Percentiles rank a stretch among this genome's conserved stretches.
These are phyloP conservation scores for Pangasianodon gigas DNA, from an alignment of 2,113 vertebrate genomes.

Conservation along the genomic window DNA sequence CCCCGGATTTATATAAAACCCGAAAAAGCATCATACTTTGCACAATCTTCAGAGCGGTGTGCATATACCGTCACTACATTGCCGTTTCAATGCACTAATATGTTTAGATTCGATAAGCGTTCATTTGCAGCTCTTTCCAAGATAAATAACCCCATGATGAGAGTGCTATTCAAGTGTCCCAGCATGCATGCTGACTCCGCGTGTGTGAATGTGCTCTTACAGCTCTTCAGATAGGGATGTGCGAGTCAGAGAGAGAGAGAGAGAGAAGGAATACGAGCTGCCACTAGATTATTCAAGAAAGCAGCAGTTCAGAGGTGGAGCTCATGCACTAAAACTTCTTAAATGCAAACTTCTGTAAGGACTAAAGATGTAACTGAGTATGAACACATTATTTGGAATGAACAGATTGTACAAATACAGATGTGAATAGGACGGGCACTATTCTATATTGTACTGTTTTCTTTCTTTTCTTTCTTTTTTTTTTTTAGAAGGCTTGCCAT, in stretches of 20 bases:
- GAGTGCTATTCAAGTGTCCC: conserved; percentile 21
- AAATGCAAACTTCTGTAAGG: not conserved
- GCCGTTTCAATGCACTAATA: conserved; percentile 12
- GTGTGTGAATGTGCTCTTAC: conserved; percentile 1
- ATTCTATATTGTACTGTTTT: not conserved
- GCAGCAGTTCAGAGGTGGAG: not conserved
- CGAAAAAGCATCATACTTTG: not conserved
- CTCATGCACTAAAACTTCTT: not conserved
- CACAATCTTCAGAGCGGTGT: not conserved
- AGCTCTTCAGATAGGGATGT: conserved; percentile 12
- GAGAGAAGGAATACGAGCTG: not conserved
- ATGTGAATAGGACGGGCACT: not conserved
- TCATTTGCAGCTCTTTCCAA: conserved; percentile 13
- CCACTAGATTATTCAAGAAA: not conserved
- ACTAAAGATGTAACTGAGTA: not conserved
- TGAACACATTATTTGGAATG: not conserved
- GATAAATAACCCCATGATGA: conserved; percentile 27
- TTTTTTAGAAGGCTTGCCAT: not conserved
- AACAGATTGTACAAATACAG: not conserved
- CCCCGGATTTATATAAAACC: conserved; percentile 1
- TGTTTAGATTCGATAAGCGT: conserved; percentile 27
- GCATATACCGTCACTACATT: not conserved
- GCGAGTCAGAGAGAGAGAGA: not conserved
- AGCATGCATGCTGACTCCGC: conserved; percentile 31
- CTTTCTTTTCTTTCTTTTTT: not conserved